Base-by-base conservation (phyloP, 2,888 invertebrate species). In the Germaria angustata region DNA sequence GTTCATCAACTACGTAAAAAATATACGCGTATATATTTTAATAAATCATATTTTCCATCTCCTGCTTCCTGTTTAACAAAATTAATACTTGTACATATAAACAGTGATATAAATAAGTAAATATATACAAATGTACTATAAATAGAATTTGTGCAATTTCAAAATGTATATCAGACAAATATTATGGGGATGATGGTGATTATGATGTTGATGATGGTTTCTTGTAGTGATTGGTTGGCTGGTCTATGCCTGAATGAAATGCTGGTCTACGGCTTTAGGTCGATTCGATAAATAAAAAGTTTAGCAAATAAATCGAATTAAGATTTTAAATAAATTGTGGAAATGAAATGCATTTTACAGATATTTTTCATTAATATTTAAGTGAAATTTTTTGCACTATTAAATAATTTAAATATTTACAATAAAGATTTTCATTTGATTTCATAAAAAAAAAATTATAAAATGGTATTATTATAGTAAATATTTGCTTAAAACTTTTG, bases 111-210 rank as follows among this genome's bases (percentile, higher is more conserved):
- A 28, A 28, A 15, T 57, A 39, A n/a, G n/a, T 55, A 3, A 5
- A 7, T 39, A 1, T 2, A 13, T 61, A 22, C 24, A 22, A 32
- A 57, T 32, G 51, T 34, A n/a, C 24, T 68, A 69, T 59, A 78
- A 81, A 81, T 69, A 46, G 41, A 81, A 81, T 75, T 78, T 78
- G 57, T 78, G 75, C 44, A 78, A 81, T 68, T 78, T 78, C 20
- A 73, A 81, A 73, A 53, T 59, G 61, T 75, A 36, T 72, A 66
- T 66, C 44, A 66, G 79, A 72, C 66, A 80, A 66, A 53, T 72
- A 53, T 55, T 65, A 55, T 44, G 34, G 51, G 28, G 66, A 46
- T 36, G 69, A 22, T 41, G 41, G 5, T 11, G 20, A 34, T 49
- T 9, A 24, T 32, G 15, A 28, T 49, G 20, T 28, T 51, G 13